Evolutionary conservation across 2,888 invertebrate genomes (phyloP), one percentile per base, ranked within the genome.

Genomic region (Tetragonisca angustula): DNA sequence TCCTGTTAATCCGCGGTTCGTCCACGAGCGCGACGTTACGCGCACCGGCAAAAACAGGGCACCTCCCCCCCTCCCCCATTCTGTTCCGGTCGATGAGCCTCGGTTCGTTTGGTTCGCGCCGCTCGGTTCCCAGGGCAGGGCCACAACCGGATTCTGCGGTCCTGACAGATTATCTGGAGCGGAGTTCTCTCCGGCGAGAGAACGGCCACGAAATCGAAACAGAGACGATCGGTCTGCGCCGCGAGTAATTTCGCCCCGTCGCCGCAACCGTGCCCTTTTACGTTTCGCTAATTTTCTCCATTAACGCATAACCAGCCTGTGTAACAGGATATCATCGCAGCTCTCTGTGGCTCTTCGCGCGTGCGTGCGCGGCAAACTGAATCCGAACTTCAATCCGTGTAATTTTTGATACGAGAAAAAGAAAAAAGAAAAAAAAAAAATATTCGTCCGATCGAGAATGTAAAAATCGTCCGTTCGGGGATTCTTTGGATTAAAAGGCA

Each of bases 231-330:
- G 76, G 76, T 82, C 78, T 65, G 72, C 69, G 76, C 75, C 72
- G 87, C 76, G 71, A 74, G 87, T 79, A 87, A 87, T 88, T 88
- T 88, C 72, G 68, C 68, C 43, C 43, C 76, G 59, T 64, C 71
- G 77, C 50, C 52, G 32, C 52, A 59, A 21, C 59, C 64, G 64
- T 19, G 24, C 43, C 49, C 56, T 71, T 77, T 43, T 24, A 71
- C 4, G 61, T 19, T 27, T 69, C 59, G 79, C 67, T 79, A 79
- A 78, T 65, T 72, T 73, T 52, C 74, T 74, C 74, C 79, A 79
- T 79, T 68, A 68, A 49, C 36, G 64, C 52, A 24, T n/a, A 17
- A 6, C 17, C 49, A 49, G 52, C 9, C 32, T 52, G 50, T 50
- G 43, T 24, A 67, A 68, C n/a, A 11, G 67, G 11, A 67, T 11